A percentile compares a stretch with the other conserved stretches of the same genome.
Evolutionary conservation across 2,888 invertebrate species (phyloP).

Genomic region (Morpho achilles): DNA sequence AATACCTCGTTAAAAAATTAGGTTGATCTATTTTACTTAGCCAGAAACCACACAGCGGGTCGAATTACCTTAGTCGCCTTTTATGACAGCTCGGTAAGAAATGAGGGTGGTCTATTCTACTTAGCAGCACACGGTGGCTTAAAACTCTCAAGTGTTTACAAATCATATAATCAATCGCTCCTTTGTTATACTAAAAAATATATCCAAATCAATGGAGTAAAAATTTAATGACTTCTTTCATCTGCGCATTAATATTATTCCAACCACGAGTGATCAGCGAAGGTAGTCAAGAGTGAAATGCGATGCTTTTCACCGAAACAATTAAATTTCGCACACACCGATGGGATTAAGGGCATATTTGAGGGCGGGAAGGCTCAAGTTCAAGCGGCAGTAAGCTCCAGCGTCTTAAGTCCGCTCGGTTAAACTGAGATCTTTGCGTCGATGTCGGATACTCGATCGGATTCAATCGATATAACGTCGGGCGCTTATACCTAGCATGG

Average conservation of each 20-base stretch:
- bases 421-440: slow-evolving; percentile 56
- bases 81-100: no score
- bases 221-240: slow-evolving; percentile 75
- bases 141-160: no score
- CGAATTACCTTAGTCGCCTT: no score
- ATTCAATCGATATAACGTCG: slow-evolving; percentile 58
- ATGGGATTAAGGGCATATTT: slow-evolving; percentile 54
- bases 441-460: slow-evolving; percentile 55
- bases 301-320: slow-evolving; percentile 68
- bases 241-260: slow-evolving; percentile 66
- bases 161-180: no score
- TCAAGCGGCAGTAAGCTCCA: slow-evolving; percentile 45
- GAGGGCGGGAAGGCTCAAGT: slow-evolving; percentile 40
- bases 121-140: no score
- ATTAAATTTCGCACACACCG: slow-evolving; percentile 72
- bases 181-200: background rate
- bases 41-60: no score
- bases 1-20: no score
- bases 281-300: slow-evolving; percentile 56
- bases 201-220: slow-evolving; percentile 40
- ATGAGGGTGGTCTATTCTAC: no score
- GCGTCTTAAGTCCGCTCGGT: slow-evolving; percentile 61
- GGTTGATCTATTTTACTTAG: no score
- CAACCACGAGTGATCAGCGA: slow-evolving; percentile 49
- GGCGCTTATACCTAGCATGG: slow-evolving; percentile 64